Evolutionary conservation across 2,113 vertebrate species (phyloP), one percentile per base, ranked within the genome.

Genomic region (Alaudala cheleensis): DNA sequence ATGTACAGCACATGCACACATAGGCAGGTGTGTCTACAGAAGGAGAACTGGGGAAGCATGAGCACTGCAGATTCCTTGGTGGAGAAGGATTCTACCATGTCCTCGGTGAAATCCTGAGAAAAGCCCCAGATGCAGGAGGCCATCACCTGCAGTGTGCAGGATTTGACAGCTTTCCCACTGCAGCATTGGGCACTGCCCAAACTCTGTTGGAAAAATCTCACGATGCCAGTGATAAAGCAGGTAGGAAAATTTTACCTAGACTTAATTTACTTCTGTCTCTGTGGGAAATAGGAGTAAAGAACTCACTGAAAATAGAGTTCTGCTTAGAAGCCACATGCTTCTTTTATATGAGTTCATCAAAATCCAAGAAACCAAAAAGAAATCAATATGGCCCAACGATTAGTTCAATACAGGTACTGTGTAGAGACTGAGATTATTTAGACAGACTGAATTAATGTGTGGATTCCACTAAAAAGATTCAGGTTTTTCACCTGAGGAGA

Each of bases 331-430:
- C 28, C 29, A 91, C 11, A 9, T 45, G 13, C 28, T 84, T 60
- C 34, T 56, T 72, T 83, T 60, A 67, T 7, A 8, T 19, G 70
- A 77, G 26, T 80, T 79, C 73, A 87, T 85, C 33, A 82, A 64
- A 77, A 80, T 83, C 31, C 67, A 93, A 76, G 74, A 86, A 91
- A 54, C 8, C 9, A n/a, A 90, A 86, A 91, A 82, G 26, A 89
- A 90, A 90, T 91, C 92, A 77, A 90, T 71, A 62, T 5, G 87
- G 42, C 7, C 40, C 44, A 90, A 14, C 44, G 21, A 93, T 90
- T 62, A 78, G 34, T 53, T 70, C 2, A 0, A 15, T 86, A 34
- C 10, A 69, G 54, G 42, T 77, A 69, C 15, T 42, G 19, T 3
- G 2, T 23, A 70, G 20, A 83, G 80, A 37, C 47, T 34, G 47